A percentile compares a stretch with the other conserved stretches of the same genome.
These are phyloP conservation scores for Caradrina clavipalpis DNA, from an alignment of 2,888 invertebrate species.

Conservation along the genomic window DNA sequence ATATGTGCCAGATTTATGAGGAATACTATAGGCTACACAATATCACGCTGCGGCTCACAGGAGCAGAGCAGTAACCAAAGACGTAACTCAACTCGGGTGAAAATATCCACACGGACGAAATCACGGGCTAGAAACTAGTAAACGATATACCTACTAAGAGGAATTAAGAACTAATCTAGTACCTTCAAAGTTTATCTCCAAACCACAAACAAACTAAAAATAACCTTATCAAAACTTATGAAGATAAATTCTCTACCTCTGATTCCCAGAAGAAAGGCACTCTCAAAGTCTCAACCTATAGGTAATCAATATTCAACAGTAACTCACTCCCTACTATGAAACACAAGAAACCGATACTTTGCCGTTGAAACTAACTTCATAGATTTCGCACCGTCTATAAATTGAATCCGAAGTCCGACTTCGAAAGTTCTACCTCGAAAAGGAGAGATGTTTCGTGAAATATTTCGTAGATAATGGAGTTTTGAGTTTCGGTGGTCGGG, in stretches of 20 bases:
- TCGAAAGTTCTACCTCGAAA: conserved; percentile 27
- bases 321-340: background rate
- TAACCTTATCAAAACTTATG: background rate
- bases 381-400: conserved; percentile 1
- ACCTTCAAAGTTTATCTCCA: background rate
- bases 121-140: too few relatives aligned
- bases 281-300: background rate
- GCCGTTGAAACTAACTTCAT: conserved; percentile 23
- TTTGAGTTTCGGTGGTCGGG: conserved; percentile 4
- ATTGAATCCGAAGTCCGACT: conserved; percentile 21
- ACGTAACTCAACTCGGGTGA: too few relatives aligned
- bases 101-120: too few relatives aligned
- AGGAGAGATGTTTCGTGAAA: conserved; percentile 26
- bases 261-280: background rate
- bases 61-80: too few relatives aligned
- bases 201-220: background rate
- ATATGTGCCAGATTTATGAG: too few relatives aligned
- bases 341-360: conserved; percentile 14
- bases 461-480: conserved; percentile 19
- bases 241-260: background rate
- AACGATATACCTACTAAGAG: too few relatives aligned
- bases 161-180: too few relatives aligned
- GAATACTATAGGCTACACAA: too few relatives aligned
- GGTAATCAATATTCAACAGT: conserved; percentile 7
- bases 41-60: too few relatives aligned